phyloP scores from a whole-genome alignment of 2,113 vertebrate genomes.

The Neoarius graeffei region DNA sequence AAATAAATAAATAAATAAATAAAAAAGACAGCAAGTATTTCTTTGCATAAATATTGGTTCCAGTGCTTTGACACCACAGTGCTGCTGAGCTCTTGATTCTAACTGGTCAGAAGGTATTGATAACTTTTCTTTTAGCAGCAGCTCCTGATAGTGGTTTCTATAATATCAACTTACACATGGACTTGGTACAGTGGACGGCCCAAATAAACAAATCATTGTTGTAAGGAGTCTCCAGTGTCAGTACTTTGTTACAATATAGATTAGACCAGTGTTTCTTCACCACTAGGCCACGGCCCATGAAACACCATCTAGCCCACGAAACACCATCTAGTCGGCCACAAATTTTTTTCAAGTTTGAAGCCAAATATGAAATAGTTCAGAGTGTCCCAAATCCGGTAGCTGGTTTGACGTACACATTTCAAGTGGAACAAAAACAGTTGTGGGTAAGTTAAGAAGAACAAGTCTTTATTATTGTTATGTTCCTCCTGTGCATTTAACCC shows the following conservation, averaged over 20 bases:
- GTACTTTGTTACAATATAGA: not conserved
- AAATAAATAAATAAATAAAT: not conserved
- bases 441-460: too few species aligned
- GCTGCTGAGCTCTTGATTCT: not conserved
- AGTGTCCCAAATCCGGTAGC: too few species aligned
- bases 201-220: not conserved
- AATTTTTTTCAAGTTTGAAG: too few species aligned
- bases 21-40: not conserved
- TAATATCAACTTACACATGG: not conserved
- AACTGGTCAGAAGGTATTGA: not conserved
- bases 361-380: too few species aligned
- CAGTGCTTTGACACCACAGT: not conserved
- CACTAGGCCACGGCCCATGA: too few species aligned
- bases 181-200: not conserved
- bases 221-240: not conserved
- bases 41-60: not conserved
- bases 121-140: not conserved
- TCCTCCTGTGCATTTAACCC: too few species aligned
- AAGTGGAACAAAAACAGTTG: too few species aligned
- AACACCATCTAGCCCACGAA: too few species aligned
- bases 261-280: not conserved
- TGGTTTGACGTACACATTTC: too few species aligned
- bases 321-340: too few species aligned
- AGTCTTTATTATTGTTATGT: too few species aligned
- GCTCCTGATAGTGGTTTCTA: not conserved